Base-by-base conservation (phyloP, 2,888 invertebrate species). In the Lasioglossum figueresi region DNA sequence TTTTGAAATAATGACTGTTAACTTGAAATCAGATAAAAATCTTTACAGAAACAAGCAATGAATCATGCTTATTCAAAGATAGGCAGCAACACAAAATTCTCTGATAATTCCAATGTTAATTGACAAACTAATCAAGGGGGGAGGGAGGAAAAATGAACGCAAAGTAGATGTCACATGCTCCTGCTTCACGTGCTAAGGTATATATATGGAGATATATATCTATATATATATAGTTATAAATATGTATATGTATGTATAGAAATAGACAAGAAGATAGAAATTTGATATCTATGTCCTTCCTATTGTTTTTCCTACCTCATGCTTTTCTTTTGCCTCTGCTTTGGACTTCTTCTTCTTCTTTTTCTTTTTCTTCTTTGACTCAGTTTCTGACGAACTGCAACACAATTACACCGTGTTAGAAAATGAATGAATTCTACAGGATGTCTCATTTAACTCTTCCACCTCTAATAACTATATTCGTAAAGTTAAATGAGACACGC, bases 281-380 rank as follows among this genome's bases (percentile, higher is more conserved):
- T 84, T 80, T 82, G 27, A 31, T 71, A 76, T 82, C 70, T 81
- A 74, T 76, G 84, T 81, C 85, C 68, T 73, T 82, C 74, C 68
- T 79, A 87, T 63, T 56, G 75, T 77, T 76, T 79, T 78, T 73
- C 91, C 72, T 91, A 91, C 91, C 91, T 91, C 91, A 87, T 85
- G 90, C 76, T 93, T 94, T 76, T 95, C 93, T 94, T 95, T 90
- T 94, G 94, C 92, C 93, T 95, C 88, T 84, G 92, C 90, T 94
- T 97, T 97, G 0, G 97, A 96, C 94, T 97, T 97, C 95, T 97
- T 98, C 96, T 97, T 97, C 95, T 97, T 97, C 88, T 97, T 98
- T 96, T 97, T 97, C 95, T 97, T 97, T 88, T 96, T 95, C 93
- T 96, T 97, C 95, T 97, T 97, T 43, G 96, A 96, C 93, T 97